A percentile compares a stretch with the other conserved stretches of the same genome.
Evolutionary conservation across 2,888 invertebrate genomes (phyloP).

Genomic region (Amitus sp.): DNA sequence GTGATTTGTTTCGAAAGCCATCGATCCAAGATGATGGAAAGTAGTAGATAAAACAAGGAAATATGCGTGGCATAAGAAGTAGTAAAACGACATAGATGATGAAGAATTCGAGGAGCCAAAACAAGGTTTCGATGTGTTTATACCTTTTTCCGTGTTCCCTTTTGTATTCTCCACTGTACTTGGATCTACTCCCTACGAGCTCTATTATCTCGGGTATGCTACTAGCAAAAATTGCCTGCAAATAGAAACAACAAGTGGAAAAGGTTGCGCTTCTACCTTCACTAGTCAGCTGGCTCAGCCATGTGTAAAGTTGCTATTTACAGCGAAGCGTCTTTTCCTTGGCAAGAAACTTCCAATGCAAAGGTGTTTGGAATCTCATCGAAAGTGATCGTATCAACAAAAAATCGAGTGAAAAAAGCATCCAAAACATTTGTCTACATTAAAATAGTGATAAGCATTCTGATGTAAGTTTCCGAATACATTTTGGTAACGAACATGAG

Average conservation of each 20-base stretch:
- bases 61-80: slow-evolving; percentile 12
- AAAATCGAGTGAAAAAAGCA: too few species aligned
- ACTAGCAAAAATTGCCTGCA: slow-evolving; percentile 99
- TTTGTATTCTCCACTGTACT: slow-evolving; percentile 99
- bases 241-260: slow-evolving; percentile 69
- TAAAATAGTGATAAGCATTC: too few species aligned
- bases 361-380: slow-evolving; percentile 4
- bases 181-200: slow-evolving; percentile 99
- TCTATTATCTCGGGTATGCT: slow-evolving; percentile 99
- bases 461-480: too few species aligned
- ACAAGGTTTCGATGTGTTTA: slow-evolving; percentile 51
- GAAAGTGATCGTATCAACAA: neutral
- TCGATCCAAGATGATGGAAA: too few species aligned
- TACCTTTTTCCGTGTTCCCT: slow-evolving; percentile 99
- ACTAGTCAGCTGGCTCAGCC: slow-evolving; percentile 43
- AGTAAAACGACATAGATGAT: slow-evolving; percentile 19
- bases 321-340: slow-evolving; percentile 37
- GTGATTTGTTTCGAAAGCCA: too few species aligned
- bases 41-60: slow-evolving; percentile 3
- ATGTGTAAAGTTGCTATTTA: slow-evolving; percentile 48
- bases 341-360: neutral
- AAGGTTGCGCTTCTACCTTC: slow-evolving; percentile 31
- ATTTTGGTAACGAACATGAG: too few species aligned
- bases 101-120: slow-evolving; percentile 20
- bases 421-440: too few species aligned